phyloP scores from a whole-genome alignment of 2,888 invertebrate species.

The Chrysolina oricalcia region DNA sequence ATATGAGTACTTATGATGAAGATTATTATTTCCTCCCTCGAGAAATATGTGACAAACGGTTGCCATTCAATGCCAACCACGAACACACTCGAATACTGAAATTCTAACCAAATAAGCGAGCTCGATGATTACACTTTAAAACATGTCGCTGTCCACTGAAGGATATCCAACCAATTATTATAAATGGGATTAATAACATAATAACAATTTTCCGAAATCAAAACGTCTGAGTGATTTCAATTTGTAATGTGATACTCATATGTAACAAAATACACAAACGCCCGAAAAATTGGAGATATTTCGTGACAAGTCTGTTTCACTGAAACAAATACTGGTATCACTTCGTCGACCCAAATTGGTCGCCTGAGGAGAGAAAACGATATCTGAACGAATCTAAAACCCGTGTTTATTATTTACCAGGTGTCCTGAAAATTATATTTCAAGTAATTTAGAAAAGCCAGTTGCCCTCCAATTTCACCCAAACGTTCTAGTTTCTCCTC shows the following conservation, averaged over 20 bases:
- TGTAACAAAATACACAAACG: constrained; percentile 18
- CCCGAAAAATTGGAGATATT: constrained; percentile 4
- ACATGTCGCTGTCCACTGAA: not conserved
- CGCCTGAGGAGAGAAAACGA: not conserved
- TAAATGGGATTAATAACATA: not conserved
- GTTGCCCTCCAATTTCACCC: too few relatives aligned
- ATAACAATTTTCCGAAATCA: not conserved
- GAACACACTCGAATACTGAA: too few relatives aligned
- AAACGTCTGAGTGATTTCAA: not conserved
- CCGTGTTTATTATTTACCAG: not conserved
- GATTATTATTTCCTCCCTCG: too few relatives aligned
- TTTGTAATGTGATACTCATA: constrained; percentile 2
- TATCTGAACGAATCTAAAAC: not conserved
- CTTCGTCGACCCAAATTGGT: not conserved
- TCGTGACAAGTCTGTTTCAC: too few relatives aligned
- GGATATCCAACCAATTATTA: not conserved
- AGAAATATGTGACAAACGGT: too few relatives aligned
- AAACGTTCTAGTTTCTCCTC: too few relatives aligned
- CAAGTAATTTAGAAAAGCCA: too few relatives aligned
- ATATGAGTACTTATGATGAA: too few relatives aligned
- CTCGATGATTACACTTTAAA: too few relatives aligned
- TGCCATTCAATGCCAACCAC: too few relatives aligned
- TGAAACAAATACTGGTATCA: not conserved
- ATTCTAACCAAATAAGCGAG: too few relatives aligned
- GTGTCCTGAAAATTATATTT: not conserved